Base-by-base conservation (phyloP, 2,797 vertebrate genomes). In the Pipistrellus nathusii region DNA sequence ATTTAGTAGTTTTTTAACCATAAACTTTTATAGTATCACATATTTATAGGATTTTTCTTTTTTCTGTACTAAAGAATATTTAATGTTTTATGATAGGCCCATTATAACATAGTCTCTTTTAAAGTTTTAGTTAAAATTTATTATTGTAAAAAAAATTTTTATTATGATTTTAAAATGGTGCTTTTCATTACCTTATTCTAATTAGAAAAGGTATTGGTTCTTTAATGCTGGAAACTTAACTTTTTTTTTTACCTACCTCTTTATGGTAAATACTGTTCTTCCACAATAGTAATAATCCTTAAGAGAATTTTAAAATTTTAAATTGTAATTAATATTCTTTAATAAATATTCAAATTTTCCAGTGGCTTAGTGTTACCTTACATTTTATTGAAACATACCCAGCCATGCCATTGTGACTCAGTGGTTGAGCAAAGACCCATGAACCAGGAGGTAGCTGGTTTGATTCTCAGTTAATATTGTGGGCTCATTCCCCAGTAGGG, bases 361-460 rank as follows among this genome's bases (percentile, higher is more conserved):
- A 80, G 59, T 88, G 71, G 2, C 72, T 76, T 91, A 87, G 7
- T 81, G 85, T 91, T 96, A 57, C 92, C 75, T 96, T 95, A 41
- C 96, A 48, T 81, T 94, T 90, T 32, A 62, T 90, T 71, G 81
- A 91, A 71, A 4, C 18, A 35, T 38, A 32, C 73, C 12, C 17
- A 62, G 59, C 59, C 59, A 59, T 2, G 5, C 57, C 25, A 30
- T 30, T 30, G 59, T 30, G 27, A 12, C 59, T 62, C 59, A 62
- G 27, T 15, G 59, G 27, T 15, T 62, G 59, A 62, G 27, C 59
- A 7, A 13, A 15, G 59, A 62, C 13, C 13, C 59, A 62, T 30
- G 59, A 62, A 3, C 13, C 59, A 62, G 57, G 57, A 59, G 57
- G 57, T 59, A 30, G 12, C 57, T 59, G 57, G 12, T 59, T 59